Base-by-base conservation (phyloP, 1,140 invertebrate genomes). In the Scaptomyza montana region DNA sequence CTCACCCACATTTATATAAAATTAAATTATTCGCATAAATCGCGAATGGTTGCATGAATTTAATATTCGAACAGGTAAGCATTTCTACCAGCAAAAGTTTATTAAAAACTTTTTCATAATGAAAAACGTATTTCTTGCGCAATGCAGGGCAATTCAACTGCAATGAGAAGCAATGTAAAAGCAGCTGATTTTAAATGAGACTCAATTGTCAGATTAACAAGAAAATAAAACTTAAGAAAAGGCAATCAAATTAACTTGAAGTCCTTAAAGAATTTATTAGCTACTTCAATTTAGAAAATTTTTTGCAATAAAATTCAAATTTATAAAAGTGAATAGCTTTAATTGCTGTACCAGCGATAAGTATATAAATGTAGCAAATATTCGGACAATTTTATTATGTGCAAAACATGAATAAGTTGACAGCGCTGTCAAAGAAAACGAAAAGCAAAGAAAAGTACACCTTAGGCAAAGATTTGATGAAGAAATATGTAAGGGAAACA, bases 391-490 rank as follows among this genome's bases (percentile, higher is more conserved):
- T 47, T 49, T 16, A 50, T 36, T 0, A 21, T 13, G 6, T 30
- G 12, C 16, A 2, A 9, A 43, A 30, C 16, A 9, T 9, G 30
- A 19, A 56, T 41, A 8, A 49, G 57, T 60, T 63, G 59, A 54
- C 41, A 64, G 47, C 36, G 6, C 30, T n/a, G n/a, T 21, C 36
- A 25, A 21, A 30, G 47, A 10, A 10, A 36, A 28, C 10, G 53
- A 9, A 19, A 61, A 54, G 7, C 33, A 36, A 36, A 36, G 1
- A 36, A 36, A 36, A 36, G 1, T 8, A 36, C 33, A 36, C 30
- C 30, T 43, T n/a, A n/a, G 39, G 39, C 53, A 33, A 49, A 50
- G 47, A 51, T 13, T 66, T 60, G 55, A 51, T 46, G 30, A 6
- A n/a, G 39, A 47, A 19, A 19, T 5, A 43, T 13, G 9, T n/a